These are phyloP conservation scores for Shinisaurus crocodilurus DNA, from an alignment of 2,113 vertebrate genomes.

Conservation along the genomic window DNA sequence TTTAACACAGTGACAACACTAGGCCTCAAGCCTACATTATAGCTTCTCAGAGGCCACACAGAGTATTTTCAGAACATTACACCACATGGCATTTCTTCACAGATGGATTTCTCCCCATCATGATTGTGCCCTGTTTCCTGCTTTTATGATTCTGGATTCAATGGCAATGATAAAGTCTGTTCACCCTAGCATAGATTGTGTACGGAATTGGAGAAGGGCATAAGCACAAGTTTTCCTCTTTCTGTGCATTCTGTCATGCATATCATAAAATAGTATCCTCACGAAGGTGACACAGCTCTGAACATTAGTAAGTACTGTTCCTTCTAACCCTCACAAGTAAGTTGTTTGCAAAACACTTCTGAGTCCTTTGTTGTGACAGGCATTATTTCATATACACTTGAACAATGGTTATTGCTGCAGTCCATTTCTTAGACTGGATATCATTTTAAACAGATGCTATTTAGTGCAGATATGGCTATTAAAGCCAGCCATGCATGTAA, in stretches of 20 bases:
- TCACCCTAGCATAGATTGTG: background rate
- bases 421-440: slow-evolving; percentile 41
- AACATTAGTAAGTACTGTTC: background rate
- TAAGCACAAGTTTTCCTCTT: background rate
- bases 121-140: background rate
- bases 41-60: no score
- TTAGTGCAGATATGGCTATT: slow-evolving; percentile 57
- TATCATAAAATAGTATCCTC: background rate
- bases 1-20: no score
- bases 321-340: background rate
- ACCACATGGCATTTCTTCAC: no score
- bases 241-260: background rate
- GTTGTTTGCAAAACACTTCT: slow-evolving; percentile 17
- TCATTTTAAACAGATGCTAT: slow-evolving; percentile 65
- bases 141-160: background rate
- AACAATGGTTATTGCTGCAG: slow-evolving; percentile 49
- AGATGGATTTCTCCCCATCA: background rate
- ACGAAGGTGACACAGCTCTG: background rate
- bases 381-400: slow-evolving; percentile 20
- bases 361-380: background rate
- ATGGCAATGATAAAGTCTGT: background rate
- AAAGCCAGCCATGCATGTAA: slow-evolving; percentile 57
- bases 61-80: no score
- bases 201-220: background rate
- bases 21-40: no score